Evolutionary conservation across 1,140 invertebrate genomes (phyloP), one percentile per base, ranked within the genome.

Genomic region (Tribolium castaneum): DNA sequence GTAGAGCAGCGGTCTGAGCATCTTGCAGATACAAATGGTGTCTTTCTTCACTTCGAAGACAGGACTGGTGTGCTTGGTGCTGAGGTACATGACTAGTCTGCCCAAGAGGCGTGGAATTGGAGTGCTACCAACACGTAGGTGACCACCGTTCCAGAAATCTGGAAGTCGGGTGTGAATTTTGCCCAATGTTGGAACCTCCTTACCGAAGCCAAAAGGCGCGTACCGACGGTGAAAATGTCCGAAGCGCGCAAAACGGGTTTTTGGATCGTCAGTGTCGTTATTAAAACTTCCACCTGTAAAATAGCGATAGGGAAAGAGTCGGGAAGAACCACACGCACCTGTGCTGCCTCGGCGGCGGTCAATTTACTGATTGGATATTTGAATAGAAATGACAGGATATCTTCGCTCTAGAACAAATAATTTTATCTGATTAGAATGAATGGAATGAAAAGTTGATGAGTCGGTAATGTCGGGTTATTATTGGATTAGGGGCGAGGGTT

Each of bases 71-170:
- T 52, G 56, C n/a, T 78, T 71, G 13, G 76, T 72, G 30, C 59
- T 70, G n/a, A 22, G 45, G 62, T 77, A 39, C 52, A 72, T 72
- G 52, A 70, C 52, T 78, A 49, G 52, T 82, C 22, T 6, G 71
- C 59, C 82, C 82, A 84, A 75, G 82, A 79, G 34, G 81, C 78
- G 39, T 81, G 77, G 75, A 84, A 84, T 70, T 84, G 83, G 7
- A 84, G 39, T 6, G 83, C 83, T 19, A 84, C 83, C 71, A 84
- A 70, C 0, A 84, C 82, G 59, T 84, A 84, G 6, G 83, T 83
- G 2, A 84, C 82, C 5, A 84, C 82, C 0, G 82, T 83, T 7
- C 82, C 82, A 66, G 82, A 80, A 59, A 84, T 84, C 83, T 84
- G 66, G 80, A 83, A n/a, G 6, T 3, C 62, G 13, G 5, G 19